Evolutionary conservation across 2,113 vertebrate species (phyloP), one percentile per base, ranked within the genome.

Genomic region (Pomatostomus ruficeps): DNA sequence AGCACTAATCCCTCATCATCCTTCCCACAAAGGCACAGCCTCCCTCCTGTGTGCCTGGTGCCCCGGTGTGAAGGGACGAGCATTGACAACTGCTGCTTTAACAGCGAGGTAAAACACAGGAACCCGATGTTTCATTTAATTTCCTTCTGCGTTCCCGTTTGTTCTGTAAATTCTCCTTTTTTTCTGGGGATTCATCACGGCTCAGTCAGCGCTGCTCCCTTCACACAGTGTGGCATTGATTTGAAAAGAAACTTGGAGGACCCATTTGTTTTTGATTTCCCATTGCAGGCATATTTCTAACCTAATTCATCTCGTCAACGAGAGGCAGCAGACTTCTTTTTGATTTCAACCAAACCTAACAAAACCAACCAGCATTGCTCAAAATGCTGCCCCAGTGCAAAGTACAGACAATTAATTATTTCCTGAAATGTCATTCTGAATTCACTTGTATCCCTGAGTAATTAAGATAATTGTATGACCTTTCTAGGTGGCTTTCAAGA

Each of bases 1-100:
- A 84, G 71, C 94, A 93, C 62, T 89, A 92, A 96, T 67, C 76
- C 49, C 1, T 96, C 93, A 80, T 61, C 96, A 87, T 89, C 88
- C 91, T 95, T 96, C 77, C 74, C 70, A 81, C 54, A 71, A 92
- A 84, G 52, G 74, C 75, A 95, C 67, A 96, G 65, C 77, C 78
- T 91, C 84, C 57, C 10, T 59, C 88, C 82, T n/a, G 19, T 61
- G 83, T 67, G 94, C 89, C 79, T 88, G 78, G 89, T 94, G 25
- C 70, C 83, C 68, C 1, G 0, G 52, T 7, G 6, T 33, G 85
- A 90, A 79, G 36, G 85, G 76, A 84, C 90, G 94, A 72, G 40
- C 73, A 45, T 91, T 93, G 92, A 94, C 72, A 95, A 59, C 68
- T 68, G 52, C 52, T 84, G 49, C 3, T 74, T 67, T 67, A 75